phyloP scores from a whole-genome alignment of 2,113 vertebrate species.

The Burhinus oedicnemus region DNA sequence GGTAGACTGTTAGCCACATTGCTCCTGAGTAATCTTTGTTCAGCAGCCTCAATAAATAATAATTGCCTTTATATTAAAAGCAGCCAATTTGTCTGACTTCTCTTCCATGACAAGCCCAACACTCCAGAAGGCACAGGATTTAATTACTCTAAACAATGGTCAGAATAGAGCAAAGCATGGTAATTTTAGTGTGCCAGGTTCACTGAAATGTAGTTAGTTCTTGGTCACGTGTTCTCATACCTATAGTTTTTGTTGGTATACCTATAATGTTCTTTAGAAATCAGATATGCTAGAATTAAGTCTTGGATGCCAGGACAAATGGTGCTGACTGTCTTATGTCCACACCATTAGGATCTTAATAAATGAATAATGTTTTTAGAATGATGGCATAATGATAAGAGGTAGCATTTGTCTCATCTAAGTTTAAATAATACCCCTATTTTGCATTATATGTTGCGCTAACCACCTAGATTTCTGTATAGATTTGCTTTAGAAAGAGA shows the following conservation, averaged over 20 bases:
- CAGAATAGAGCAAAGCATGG: not conserved
- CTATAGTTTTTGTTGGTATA: not conserved
- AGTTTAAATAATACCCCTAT: not conserved
- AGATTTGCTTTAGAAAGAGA: not conserved
- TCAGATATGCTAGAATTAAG: not conserved
- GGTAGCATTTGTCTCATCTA: not conserved
- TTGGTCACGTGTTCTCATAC: not conserved
- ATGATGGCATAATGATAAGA: not conserved
- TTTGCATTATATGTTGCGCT: not conserved
- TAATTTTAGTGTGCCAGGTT: not conserved
- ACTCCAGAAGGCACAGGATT: not conserved
- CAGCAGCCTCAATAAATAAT: not conserved
- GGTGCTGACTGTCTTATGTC: not conserved
- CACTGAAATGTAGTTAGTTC: not conserved
- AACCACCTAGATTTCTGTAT: not conserved
- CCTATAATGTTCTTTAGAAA: not conserved
- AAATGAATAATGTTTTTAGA: not conserved
- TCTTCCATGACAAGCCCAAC: not conserved
- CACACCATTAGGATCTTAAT: not conserved
- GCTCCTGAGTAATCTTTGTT: not conserved
- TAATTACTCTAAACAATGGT: not conserved
- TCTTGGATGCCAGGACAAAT: not conserved
- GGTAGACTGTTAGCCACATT: not conserved
- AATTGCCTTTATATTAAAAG: not conserved
- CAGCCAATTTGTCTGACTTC: not conserved